phyloP scores from a whole-genome alignment of 1,140 invertebrate species.

The Formica selysi region DNA sequence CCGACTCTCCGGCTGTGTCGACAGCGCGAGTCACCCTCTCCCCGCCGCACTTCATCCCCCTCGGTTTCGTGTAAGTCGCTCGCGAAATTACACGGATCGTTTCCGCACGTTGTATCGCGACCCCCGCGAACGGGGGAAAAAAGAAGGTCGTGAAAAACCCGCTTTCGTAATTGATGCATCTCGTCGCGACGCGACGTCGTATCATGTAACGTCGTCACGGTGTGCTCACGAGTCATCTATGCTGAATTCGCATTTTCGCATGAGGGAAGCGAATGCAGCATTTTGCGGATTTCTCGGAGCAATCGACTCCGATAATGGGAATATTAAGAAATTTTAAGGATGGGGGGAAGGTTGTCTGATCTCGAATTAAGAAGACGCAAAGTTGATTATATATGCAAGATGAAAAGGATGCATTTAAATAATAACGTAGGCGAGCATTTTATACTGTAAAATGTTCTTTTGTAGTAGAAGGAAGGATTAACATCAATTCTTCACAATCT shows the following conservation, averaged over 20 bases:
- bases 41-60: background rate
- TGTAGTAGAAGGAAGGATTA: background rate
- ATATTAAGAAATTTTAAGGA: background rate
- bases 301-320: background rate
- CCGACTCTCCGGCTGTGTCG: slow-evolving; percentile 68
- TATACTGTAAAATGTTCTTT: background rate
- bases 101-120: slow-evolving; percentile 63
- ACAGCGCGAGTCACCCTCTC: slow-evolving; percentile 55
- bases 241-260: slow-evolving; percentile 11
- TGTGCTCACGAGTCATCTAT: background rate
- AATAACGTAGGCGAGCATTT: background rate
- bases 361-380: no score
- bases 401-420: background rate
- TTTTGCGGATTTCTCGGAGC: background rate
- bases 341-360: no score
- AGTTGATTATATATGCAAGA: background rate
- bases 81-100: slow-evolving; percentile 78
- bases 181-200: slow-evolving; percentile 1
- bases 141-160: background rate
- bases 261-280: background rate
- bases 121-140: background rate
- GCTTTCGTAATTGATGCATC: slow-evolving; percentile 7
- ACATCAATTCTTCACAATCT: background rate
- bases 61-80: slow-evolving; percentile 62
- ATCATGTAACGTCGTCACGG: background rate